phyloP scores from a whole-genome alignment of 2,888 invertebrate species.

The Agelastica alni region DNA sequence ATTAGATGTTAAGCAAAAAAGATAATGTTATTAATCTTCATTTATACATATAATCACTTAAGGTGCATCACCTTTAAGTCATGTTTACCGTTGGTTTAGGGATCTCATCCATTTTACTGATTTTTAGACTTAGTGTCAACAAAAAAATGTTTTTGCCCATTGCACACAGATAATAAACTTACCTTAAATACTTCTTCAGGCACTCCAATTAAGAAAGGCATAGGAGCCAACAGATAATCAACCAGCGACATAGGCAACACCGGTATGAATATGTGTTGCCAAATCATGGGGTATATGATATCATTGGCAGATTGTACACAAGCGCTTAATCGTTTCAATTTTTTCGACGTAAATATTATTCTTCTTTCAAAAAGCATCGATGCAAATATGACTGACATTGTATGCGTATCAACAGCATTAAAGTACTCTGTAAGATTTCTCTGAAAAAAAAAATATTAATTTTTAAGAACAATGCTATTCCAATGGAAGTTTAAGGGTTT shows the following conservation, averaged over 20 bases:
- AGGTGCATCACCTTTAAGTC: not conserved
- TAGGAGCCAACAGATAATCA: constrained; percentile 92
- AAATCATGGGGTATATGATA: constrained; percentile 96
- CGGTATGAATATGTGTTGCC: constrained; percentile 99
- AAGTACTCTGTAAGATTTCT: constrained; percentile 96
- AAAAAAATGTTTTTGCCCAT: too few relatives aligned
- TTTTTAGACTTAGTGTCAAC: too few relatives aligned
- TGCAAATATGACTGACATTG: constrained; percentile 95
- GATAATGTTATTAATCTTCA: not conserved
- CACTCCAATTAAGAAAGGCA: constrained; percentile 97
- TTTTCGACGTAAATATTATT: constrained; percentile 89
- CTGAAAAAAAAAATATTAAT: too few relatives aligned
- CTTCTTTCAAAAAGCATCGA: constrained; percentile 93
- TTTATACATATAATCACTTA: not conserved
- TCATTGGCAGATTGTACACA: constrained; percentile 93
- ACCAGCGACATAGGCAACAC: constrained; percentile 86
- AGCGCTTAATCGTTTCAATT: constrained; percentile 86
- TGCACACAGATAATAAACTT: too few relatives aligned
- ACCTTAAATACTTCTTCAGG: constrained; percentile 84
- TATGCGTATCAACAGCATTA: constrained; percentile 91
- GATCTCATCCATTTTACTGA: too few relatives aligned
- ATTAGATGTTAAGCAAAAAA: too few relatives aligned
- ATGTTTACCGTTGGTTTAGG: too few relatives aligned
- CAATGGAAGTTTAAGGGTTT: too few relatives aligned
- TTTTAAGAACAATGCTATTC: too few relatives aligned